Evolutionary conservation across 2,797 vertebrate genomes (phyloP).

Genomic region (Sebastes minor): DNA sequence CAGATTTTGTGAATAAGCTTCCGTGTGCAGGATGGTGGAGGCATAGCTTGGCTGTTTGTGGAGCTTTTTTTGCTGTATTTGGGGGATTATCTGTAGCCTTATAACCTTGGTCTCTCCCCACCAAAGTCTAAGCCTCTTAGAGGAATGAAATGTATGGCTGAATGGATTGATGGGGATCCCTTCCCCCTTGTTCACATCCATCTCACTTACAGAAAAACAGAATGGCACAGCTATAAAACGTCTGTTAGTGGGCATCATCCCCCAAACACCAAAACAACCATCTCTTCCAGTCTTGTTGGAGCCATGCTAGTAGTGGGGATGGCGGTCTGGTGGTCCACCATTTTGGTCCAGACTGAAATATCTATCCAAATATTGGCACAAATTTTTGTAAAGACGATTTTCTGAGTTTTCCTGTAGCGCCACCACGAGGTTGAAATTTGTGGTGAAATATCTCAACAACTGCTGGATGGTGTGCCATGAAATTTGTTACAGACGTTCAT

Average conservation of each 20-base stretch:
- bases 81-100: slow-evolving; percentile 76
- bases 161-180: slow-evolving; percentile 63
- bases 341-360: neutral
- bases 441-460: neutral
- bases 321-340: neutral
- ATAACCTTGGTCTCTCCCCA: slow-evolving; percentile 73
- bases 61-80: slow-evolving; percentile 70
- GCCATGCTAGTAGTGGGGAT: fast-evolving
- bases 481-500: neutral
- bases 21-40: slow-evolving; percentile 27
- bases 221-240: slow-evolving; percentile 30
- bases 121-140: slow-evolving; percentile 80
- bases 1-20: slow-evolving; percentile 57
- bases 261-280: slow-evolving; percentile 10
- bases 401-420: neutral
- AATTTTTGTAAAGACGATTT: neutral
- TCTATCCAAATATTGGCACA: neutral
- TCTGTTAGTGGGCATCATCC: slow-evolving; percentile 28
- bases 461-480: neutral
- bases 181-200: slow-evolving; percentile 58
- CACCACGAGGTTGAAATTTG: neutral
- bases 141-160: slow-evolving; percentile 72
- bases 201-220: slow-evolving; percentile 51
- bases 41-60: slow-evolving; percentile 49
- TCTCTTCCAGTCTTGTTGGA: neutral